These are phyloP conservation scores for Papilio machaon DNA, from an alignment of 1,140 invertebrate species.

Conservation along the genomic window DNA sequence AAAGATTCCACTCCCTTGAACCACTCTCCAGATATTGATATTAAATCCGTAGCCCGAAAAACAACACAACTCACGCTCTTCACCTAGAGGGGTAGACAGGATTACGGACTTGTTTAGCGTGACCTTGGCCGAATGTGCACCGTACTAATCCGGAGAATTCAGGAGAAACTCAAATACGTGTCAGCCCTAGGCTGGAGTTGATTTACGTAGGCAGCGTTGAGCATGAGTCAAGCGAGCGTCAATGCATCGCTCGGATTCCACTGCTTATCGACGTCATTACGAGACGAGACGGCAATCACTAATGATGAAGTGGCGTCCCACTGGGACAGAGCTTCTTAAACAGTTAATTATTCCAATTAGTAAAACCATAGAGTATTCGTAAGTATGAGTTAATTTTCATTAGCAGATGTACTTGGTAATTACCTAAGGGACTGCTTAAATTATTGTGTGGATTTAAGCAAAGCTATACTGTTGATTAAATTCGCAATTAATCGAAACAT, in stretches of 20 bases:
- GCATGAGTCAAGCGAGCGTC: constrained; percentile 25
- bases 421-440: no score
- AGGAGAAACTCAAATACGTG: neutral
- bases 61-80: neutral
- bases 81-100: neutral
- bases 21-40: no score
- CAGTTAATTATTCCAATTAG: neutral
- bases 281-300: constrained; percentile 16
- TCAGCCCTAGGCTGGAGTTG: neutral
- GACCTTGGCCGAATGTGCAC: neutral
- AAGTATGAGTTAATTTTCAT: no score
- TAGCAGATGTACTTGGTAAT: neutral
- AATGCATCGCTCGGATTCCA: constrained; percentile 4
- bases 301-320: constrained; percentile 15
- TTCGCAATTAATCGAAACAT: no score
- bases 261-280: constrained; percentile 18
- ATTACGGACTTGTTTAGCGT: neutral
- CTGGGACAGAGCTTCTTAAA: neutral
- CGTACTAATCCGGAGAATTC: neutral
- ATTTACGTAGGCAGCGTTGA: constrained; percentile 20
- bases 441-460: no score
- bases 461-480: no score
- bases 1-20: no score
- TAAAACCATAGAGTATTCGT: no score
- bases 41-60: neutral